Percentiles rank a stretch among this genome's conserved stretches.
phyloP scores from a whole-genome alignment of 2,797 vertebrate species.

The Anabacerthia variegaticeps region DNA sequence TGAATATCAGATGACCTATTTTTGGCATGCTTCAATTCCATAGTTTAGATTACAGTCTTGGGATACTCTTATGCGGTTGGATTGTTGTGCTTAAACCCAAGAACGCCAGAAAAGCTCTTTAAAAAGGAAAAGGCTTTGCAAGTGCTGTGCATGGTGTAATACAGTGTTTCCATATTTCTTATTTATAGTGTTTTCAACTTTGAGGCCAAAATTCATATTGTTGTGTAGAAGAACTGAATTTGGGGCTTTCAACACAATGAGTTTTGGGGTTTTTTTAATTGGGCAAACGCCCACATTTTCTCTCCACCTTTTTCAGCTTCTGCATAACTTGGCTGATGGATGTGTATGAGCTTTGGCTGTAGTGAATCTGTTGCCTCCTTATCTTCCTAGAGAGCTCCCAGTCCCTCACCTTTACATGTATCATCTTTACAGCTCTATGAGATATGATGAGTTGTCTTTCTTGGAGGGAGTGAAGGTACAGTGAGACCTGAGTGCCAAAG shows the following conservation, averaged over 20 bases:
- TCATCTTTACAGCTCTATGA: not conserved
- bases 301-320: not conserved
- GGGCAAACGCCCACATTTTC: not conserved
- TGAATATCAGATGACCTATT: slow-evolving; percentile 28
- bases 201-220: not conserved
- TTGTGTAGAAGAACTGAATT: not conserved
- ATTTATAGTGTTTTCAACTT: not conserved
- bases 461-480: not conserved
- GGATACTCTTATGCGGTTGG: not conserved
- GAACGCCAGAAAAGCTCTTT: not conserved
- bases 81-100: not conserved
- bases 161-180: not conserved
- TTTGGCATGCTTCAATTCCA: not conserved
- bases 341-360: not conserved
- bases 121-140: not conserved
- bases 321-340: not conserved
- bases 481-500: not conserved
- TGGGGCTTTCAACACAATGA: not conserved
- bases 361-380: not conserved
- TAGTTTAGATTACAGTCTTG: not conserved
- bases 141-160: not conserved
- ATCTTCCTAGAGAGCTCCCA: not conserved
- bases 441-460: not conserved
- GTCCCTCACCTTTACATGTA: not conserved
- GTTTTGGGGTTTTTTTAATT: not conserved